These are phyloP conservation scores for Cardiocondyla obscurior DNA, from an alignment of 1,140 invertebrate species.

Conservation along the genomic window DNA sequence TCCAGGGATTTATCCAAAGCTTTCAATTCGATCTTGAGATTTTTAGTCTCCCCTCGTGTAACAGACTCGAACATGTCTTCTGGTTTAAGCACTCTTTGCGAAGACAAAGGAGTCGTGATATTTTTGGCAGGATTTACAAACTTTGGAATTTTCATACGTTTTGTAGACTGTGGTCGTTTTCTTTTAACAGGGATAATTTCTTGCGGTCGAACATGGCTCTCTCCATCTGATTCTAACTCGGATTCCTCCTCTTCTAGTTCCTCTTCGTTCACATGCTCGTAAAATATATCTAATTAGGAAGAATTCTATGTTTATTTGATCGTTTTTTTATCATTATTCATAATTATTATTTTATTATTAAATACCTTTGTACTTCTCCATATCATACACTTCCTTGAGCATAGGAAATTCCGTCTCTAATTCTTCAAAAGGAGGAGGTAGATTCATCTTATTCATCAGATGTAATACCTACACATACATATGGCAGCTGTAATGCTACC, in stretches of 20 bases:
- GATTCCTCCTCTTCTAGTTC: slow-evolving; percentile 87
- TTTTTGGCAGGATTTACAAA: slow-evolving; percentile 84
- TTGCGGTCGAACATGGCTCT: slow-evolving; percentile 76
- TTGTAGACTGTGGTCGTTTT: slow-evolving; percentile 84
- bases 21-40: slow-evolving; percentile 88
- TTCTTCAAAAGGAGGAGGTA: slow-evolving; percentile 92
- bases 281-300: neutral
- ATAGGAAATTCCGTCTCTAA: slow-evolving; percentile 81
- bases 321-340: slow-evolving; percentile 57
- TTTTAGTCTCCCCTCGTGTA: slow-evolving; percentile 82
- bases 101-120: slow-evolving; percentile 67
- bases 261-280: slow-evolving; percentile 25
- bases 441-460: slow-evolving; percentile 98
- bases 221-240: slow-evolving; percentile 91
- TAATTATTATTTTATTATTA: slow-evolving; percentile 77
- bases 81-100: slow-evolving; percentile 83
- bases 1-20: slow-evolving; percentile 80
- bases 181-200: slow-evolving; percentile 85
- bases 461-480: slow-evolving; percentile 88
- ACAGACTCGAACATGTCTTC: slow-evolving; percentile 88
- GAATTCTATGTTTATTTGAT: neutral
- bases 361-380: slow-evolving; percentile 81
- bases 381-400: slow-evolving; percentile 78
- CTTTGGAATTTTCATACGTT: slow-evolving; percentile 87
- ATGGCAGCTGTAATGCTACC: neutral